Base-by-base conservation (phyloP, 2,113 vertebrate genomes). In the Agapornis roseicollis region DNA sequence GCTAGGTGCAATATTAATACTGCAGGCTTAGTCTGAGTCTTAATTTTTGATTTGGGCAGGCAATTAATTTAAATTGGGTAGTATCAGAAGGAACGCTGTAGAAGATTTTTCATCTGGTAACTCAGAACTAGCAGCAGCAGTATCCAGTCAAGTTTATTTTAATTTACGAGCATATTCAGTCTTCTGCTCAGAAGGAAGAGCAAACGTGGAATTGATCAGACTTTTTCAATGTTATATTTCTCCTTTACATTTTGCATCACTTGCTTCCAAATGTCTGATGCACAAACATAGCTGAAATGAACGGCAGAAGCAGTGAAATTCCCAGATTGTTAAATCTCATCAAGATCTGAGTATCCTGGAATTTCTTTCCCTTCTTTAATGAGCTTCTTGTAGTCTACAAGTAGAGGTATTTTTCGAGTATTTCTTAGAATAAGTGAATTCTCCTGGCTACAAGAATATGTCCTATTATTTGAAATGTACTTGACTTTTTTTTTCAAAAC, bases 11-110 rank as follows among this genome's bases (percentile, higher is more conserved):
- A 37, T 89, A 81, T 80, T 93, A 96, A 90, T 84, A 85, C 46
- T 61, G 10, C 1, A 10, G 72, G 37, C 29, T 89, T 91, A 71
- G 55, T 93, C 58, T 92, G 72, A 89, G 73, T 79, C 88, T 89
- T 91, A 85, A 80, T 89, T 92, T 93, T 91, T 96, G 18, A 93
- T 92, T 88, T 93, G 95, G 89, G 77, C 86, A 95, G 89, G 94
- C 82, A 96, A 96, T 97, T 96, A 96, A 95, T 96, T 97, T 96
- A 96, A 93, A 97, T 97, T 96, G 96, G 69, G 25, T 1, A 4
- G 17, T 66, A 96, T 85, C 91, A 90, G 84, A 89, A 91, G 39
- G 83, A 90, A 90, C 79, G 72, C 61, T 90, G 84, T 55, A 91
- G 72, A 79, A 93, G 52, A 92, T 93, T 90, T 87, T 77, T 97